Evolutionary conservation across 2,113 vertebrate species (phyloP).

Genomic region (Ivindomyrus marchei): DNA sequence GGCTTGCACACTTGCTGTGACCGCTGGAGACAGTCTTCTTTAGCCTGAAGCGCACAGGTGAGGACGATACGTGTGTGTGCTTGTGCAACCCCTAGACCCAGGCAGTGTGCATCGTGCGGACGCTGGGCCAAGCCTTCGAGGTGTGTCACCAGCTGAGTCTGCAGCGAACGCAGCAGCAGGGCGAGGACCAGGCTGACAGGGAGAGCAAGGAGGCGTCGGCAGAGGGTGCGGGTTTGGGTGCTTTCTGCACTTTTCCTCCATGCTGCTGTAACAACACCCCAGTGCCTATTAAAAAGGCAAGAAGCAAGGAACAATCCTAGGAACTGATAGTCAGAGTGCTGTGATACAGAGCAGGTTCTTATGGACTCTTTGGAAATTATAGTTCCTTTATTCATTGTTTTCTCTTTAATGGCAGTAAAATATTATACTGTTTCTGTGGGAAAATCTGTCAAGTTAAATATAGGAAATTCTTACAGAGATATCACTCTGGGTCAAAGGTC

Average conservation of each 20-base stretch:
- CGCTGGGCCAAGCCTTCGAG: slow-evolving; percentile 77
- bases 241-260: not conserved
- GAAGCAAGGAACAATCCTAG: not conserved
- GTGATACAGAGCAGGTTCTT: not conserved
- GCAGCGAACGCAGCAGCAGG: slow-evolving; percentile 66
- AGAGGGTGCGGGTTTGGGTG: slow-evolving; percentile 49
- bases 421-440: not conserved
- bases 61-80: not conserved
- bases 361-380: not conserved
- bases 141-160: slow-evolving; percentile 79
- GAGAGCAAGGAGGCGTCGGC: slow-evolving; percentile 58
- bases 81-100: slow-evolving; percentile 55
- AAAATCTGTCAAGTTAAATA: not conserved
- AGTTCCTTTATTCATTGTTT: not conserved
- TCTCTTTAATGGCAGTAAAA: not conserved
- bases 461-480: not conserved
- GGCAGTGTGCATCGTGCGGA: slow-evolving; percentile 75
- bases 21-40: not conserved
- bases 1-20: not conserved
- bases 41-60: not conserved
- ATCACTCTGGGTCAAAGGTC: slow-evolving; percentile 40
- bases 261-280: not conserved
- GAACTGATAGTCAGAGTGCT: not conserved
- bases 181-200: slow-evolving; percentile 60
- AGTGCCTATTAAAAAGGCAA: not conserved